Percentiles rank a stretch among this genome's conserved stretches.
phyloP scores from a whole-genome alignment of 2,113 vertebrate genomes.

The Sigmodon hispidus region DNA sequence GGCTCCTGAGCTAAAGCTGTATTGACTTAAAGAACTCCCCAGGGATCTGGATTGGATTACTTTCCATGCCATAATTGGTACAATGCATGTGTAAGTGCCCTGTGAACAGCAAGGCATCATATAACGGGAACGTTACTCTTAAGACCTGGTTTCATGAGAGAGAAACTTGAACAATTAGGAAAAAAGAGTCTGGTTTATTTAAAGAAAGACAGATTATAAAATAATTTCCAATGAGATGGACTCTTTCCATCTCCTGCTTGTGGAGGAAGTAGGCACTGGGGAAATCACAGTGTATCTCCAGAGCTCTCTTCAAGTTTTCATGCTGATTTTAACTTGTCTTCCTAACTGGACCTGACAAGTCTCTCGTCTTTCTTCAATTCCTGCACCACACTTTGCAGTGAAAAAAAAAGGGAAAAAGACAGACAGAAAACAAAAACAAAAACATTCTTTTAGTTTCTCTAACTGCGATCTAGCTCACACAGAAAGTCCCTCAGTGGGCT shows the following conservation, averaged over 20 bases:
- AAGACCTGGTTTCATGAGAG: not conserved
- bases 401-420: not conserved
- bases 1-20: not conserved
- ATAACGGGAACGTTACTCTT: not conserved
- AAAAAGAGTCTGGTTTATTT: slow-evolving; percentile 23
- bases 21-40: not conserved
- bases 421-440: not conserved
- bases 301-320: slow-evolving; percentile 27
- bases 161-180: slow-evolving; percentile 39
- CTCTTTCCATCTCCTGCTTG: slow-evolving; percentile 39
- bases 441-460: not conserved
- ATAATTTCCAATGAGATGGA: slow-evolving; percentile 47
- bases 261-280: not conserved
- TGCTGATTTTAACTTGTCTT: slow-evolving; percentile 44
- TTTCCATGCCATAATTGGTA: slow-evolving; percentile 9
- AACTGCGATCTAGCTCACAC: slow-evolving; percentile 19
- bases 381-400: not conserved
- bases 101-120: not conserved
- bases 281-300: slow-evolving; percentile 35
- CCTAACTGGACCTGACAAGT: slow-evolving; percentile 15
- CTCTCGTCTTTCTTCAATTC: not conserved
- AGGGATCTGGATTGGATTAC: not conserved
- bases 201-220: slow-evolving; percentile 61
- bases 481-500: not conserved
- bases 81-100: not conserved